Conservation (phyloP, 2,888 invertebrate genomes). For the Clunio marinus region DNA sequence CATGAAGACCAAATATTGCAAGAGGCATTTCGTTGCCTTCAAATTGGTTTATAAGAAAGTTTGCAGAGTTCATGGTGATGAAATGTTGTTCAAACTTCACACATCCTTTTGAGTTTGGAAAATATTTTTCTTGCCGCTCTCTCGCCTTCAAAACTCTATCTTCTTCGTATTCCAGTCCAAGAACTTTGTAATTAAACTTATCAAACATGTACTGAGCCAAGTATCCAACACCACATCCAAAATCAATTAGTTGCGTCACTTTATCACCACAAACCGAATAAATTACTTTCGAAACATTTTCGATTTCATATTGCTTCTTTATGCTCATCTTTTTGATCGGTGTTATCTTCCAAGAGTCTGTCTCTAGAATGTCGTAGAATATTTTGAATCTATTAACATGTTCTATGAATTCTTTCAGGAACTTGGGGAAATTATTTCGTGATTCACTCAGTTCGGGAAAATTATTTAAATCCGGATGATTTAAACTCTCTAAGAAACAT, state of each 20-base stretch:
- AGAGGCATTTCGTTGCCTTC: constrained; percentile 49
- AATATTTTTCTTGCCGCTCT: constrained; percentile 56
- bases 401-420: not conserved
- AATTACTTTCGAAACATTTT: constrained; percentile 56
- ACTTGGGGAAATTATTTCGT: not conserved
- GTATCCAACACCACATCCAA: constrained; percentile 74
- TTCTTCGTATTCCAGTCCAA: constrained; percentile 64
- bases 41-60: constrained; percentile 51
- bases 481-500: constrained; percentile 49
- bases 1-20: constrained; percentile 63
- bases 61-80: constrained; percentile 54
- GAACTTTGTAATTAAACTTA: constrained; percentile 57
- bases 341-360: not conserved
- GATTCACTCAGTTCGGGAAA: constrained; percentile 49
- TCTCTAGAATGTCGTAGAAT: constrained; percentile 39
- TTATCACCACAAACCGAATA: constrained; percentile 44
- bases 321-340: constrained; percentile 50
- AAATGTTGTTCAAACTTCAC: constrained; percentile 60
- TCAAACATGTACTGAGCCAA: constrained; percentile 63
- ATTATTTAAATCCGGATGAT: constrained; percentile 52
- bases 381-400: constrained; percentile 32
- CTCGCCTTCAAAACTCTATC: constrained; percentile 57
- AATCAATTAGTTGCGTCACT: constrained; percentile 61
- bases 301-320: constrained; percentile 71
- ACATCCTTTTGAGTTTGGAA: constrained; percentile 53